phyloP scores from a whole-genome alignment of 2,888 invertebrate genomes.

The Tachina lurida region DNA sequence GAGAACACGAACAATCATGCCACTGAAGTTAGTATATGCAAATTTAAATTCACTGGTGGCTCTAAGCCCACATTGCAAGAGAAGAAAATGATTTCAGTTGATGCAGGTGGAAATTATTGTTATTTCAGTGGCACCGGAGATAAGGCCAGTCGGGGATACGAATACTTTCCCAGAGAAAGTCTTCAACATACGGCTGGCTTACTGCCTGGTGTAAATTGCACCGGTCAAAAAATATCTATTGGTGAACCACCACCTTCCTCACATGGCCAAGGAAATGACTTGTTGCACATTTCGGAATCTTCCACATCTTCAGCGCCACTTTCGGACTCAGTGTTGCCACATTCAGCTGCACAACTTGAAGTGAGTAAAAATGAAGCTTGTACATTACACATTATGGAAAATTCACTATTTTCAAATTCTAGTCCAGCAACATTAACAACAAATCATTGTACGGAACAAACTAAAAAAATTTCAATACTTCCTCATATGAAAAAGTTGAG shows the following conservation, averaged over 20 bases:
- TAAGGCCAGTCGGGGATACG: constrained; percentile 90
- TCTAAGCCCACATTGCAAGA: constrained; percentile 94
- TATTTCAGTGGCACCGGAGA: constrained; percentile 94
- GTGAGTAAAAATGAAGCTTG: constrained; percentile 45
- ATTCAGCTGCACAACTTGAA: constrained; percentile 26
- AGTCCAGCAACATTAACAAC: constrained; percentile 58
- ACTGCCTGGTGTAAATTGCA: constrained; percentile 84
- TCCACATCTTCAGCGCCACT: constrained; percentile 77
- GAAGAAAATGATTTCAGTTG: constrained; percentile 95
- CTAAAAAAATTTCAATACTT: background rate
- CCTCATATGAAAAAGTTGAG: constrained; percentile 89
- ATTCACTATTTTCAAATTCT: constrained; percentile 36
- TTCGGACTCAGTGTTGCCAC: constrained; percentile 49
- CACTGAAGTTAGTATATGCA: constrained; percentile 94
- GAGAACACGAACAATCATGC: constrained; percentile 90
- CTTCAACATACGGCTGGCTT: constrained; percentile 85
- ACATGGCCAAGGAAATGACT: constrained; percentile 80
- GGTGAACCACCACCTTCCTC: constrained; percentile 80
- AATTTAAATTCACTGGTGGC: constrained; percentile 96
- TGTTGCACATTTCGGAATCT: constrained; percentile 81
- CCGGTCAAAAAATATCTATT: constrained; percentile 83
- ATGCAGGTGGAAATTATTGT: constrained; percentile 93
- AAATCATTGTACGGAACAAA: constrained; percentile 22
- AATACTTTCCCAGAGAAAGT: constrained; percentile 89
- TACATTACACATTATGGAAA: constrained; percentile 45